Percentiles rank a stretch among this genome's conserved stretches.
These are phyloP conservation scores for Serilophus lunatus DNA, from an alignment of 2,113 vertebrate species.

Conservation along the genomic window DNA sequence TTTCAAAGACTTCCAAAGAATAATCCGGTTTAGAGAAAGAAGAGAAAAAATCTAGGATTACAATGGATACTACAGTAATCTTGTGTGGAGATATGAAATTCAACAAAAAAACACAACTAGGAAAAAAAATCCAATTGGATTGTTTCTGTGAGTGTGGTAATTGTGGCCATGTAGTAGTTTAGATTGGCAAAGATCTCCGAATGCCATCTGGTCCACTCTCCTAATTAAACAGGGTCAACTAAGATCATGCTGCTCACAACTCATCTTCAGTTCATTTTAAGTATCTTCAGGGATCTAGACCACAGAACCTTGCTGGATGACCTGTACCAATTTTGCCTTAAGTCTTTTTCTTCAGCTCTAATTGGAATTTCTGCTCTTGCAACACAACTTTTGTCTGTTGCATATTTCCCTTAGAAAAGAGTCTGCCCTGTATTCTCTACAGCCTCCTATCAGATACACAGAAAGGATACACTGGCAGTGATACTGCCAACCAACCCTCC, in stretches of 20 bases:
- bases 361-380: background rate
- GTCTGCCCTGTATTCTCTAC: background rate
- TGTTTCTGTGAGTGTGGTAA: background rate
- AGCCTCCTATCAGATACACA: background rate
- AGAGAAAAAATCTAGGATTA: background rate
- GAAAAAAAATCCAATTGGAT: background rate
- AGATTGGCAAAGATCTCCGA: background rate
- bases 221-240: background rate
- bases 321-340: background rate
- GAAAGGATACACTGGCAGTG: background rate
- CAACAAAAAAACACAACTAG: background rate
- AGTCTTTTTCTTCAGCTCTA: background rate
- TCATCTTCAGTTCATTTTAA: background rate
- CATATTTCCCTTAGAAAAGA: background rate
- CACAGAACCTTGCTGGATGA: background rate
- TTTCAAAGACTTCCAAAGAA: background rate
- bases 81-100: background rate
- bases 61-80: background rate
- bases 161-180: background rate
- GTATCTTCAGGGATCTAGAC: background rate
- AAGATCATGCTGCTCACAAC: background rate
- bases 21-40: background rate
- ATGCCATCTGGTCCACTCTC: background rate
- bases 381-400: background rate
- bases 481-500: accelerated